A percentile compares a stretch with the other conserved stretches of the same genome.
These are phyloP conservation scores for Eledona agricola DNA, from an alignment of 2,888 invertebrate species.

Conservation along the genomic window DNA sequence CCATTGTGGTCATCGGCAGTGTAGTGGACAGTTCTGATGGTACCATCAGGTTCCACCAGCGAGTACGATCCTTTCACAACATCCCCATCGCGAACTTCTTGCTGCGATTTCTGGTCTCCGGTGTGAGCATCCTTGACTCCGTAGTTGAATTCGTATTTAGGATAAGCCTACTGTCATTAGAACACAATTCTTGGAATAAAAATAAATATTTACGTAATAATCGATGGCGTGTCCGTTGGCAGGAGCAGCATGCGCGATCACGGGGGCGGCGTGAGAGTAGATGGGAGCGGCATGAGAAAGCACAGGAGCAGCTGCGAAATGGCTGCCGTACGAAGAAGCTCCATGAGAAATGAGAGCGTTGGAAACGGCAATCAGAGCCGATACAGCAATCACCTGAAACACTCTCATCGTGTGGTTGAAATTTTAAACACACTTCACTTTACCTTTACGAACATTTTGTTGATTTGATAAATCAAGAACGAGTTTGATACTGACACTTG, in stretches of 20 bases:
- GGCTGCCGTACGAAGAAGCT: conserved; percentile 20
- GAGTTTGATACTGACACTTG: conserved; percentile 16
- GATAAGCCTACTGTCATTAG: conserved; percentile 61
- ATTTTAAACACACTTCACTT: conserved; percentile 6
- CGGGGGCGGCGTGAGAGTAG: conserved; percentile 16
- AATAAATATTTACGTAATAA: conserved; percentile 32
- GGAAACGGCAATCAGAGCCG: conserved; percentile 59
- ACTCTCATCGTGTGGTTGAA: conserved; percentile 1
- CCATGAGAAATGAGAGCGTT: conserved; percentile 61
- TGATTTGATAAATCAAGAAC: conserved; percentile 14
- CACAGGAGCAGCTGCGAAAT: conserved; percentile 15
- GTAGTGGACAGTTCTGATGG: conserved; percentile 53
- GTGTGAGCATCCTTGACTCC: conserved; percentile 68
- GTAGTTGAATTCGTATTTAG: conserved; percentile 67
- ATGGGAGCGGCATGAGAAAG: conserved; percentile 30
- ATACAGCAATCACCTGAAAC: conserved; percentile 52
- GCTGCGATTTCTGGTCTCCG: conserved; percentile 67
- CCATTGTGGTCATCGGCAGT: conserved; percentile 54
- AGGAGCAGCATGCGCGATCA: conserved; percentile 25
- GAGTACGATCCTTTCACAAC: conserved; percentile 62
- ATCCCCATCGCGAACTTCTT: conserved; percentile 68
- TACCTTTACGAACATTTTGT: conserved; percentile 29
- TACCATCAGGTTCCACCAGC: conserved; percentile 52
- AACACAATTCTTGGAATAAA: background rate
- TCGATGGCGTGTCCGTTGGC: conserved; percentile 32